Percentiles rank a stretch among this genome's conserved stretches.
Conservation (phyloP, 2,113 vertebrate genomes). For the Tor tambroides region DNA sequence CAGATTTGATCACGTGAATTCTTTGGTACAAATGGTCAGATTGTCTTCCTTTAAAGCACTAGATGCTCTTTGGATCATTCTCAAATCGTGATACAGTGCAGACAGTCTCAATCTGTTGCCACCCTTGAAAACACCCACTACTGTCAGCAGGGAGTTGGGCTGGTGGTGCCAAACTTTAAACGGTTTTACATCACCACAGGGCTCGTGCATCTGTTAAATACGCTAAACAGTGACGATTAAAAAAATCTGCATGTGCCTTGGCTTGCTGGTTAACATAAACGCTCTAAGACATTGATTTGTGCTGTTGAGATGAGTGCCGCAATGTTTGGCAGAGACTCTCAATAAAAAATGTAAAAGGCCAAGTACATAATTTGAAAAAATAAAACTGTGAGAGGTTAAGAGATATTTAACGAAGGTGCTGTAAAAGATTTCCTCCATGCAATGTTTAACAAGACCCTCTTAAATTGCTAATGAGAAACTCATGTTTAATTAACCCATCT, state of each 20-base stretch:
- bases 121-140: conserved; percentile 18
- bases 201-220: conserved; percentile 31
- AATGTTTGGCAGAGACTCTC: conserved; percentile 4
- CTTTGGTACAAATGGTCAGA: not conserved
- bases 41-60: not conserved
- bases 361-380: not conserved
- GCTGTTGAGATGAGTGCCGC: not conserved
- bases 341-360: conserved; percentile 1
- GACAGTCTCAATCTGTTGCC: conserved; percentile 24
- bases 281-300: not conserved
- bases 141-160: conserved; percentile 28
- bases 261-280: conserved; percentile 8
- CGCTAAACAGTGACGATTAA: conserved; percentile 12
- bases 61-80: conserved; percentile 3
- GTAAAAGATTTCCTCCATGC: not conserved
- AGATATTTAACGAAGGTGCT: not conserved
- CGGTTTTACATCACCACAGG: conserved; percentile 17
- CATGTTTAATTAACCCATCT: conserved; percentile 4
- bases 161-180: conserved; percentile 32
- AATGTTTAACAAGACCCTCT: conserved; percentile 8
- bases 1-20: not conserved
- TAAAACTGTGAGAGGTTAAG: not conserved
- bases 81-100: not conserved
- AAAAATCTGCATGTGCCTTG: not conserved
- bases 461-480: conserved; percentile 8